Evolutionary conservation across 2,113 vertebrate species (phyloP), one percentile per base, ranked within the genome.

Genomic region (Riparia riparia): DNA sequence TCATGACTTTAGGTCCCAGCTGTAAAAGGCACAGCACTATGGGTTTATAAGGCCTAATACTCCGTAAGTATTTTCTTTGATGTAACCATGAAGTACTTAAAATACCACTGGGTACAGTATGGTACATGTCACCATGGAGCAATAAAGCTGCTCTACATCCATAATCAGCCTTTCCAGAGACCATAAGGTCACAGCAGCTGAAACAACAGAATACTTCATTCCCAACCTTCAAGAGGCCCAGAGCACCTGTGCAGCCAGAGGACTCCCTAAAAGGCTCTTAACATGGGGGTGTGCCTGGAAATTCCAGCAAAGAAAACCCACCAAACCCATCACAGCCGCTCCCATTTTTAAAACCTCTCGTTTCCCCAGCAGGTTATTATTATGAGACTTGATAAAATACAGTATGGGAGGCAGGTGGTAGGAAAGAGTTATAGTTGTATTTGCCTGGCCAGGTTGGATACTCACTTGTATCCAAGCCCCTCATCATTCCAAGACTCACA

Each of bases 121-220:
- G 13, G 61, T 87, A 91, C 63, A 14, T 71, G 95, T 93, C 93
- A 3, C 85, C 53, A 31, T 14, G 68, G 96, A 90, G 82, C 89
- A 70, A 78, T 93, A 96, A 97, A 97, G 92, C 77, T 79, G 58
- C 93, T 91, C 71, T 63, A 88, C 63, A 88, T 95, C 94, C 82
- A 92, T 95, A 96, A 95, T 71, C 92, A 93, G 92, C 64, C 66
- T 90, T 97, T 83, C 82, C 83, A 82, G 93, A 77, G 89, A 94
- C 71, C 39, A 1, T 58, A 97, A 90, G 92, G 95, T 96, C 95
- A 96, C 65, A 89, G 84, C 97, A 97, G 97, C 97, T 97, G 97
- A 93, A 96, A 93, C 90, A 97, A 97, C 96, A 96, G 53, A 95
- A 94, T 89, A 94, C 68, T 95, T 96, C 96, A 94, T 69, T n/a